phyloP scores from a whole-genome alignment of 2,888 invertebrate genomes.

The Tortrix viridana region DNA sequence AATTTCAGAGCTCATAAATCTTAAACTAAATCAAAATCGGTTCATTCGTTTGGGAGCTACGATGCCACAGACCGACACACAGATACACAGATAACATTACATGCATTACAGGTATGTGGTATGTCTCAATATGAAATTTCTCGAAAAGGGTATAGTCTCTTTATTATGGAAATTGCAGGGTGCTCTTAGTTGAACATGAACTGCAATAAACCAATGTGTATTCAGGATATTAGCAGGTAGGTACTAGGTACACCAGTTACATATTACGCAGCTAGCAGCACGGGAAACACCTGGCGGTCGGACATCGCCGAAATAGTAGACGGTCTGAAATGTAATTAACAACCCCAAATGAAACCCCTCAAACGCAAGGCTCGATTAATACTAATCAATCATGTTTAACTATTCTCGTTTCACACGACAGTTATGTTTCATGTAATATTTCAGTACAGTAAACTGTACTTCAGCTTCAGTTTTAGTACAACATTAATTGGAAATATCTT shows the following conservation, averaged over 20 bases:
- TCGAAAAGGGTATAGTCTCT: no score
- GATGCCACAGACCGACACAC: no score
- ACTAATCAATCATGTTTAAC: slow-evolving; percentile 1
- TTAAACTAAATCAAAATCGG: no score
- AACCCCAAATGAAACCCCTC: slow-evolving; percentile 54
- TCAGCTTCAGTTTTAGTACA: not conserved
- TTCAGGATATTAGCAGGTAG: no score
- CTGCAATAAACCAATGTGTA: no score
- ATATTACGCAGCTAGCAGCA: slow-evolving; percentile 11
- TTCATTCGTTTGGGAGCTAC: no score
- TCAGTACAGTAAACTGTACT: not conserved
- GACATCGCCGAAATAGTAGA: slow-evolving; percentile 68
- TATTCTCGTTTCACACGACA: not conserved
- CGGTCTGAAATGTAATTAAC: slow-evolving; percentile 77
- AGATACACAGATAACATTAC: no score
- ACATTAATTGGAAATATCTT: slow-evolving; percentile 1
- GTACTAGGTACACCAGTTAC: not conserved
- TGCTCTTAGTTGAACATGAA: no score
- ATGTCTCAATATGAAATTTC: no score
- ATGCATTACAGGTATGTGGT: no score
- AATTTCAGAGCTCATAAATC: no score
- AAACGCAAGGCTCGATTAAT: slow-evolving; percentile 27
- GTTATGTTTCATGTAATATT: not conserved
- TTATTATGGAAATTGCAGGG: no score
- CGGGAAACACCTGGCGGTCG: slow-evolving; percentile 33